phyloP scores from a whole-genome alignment of 2,888 invertebrate genomes.

The Agrotis puta region DNA sequence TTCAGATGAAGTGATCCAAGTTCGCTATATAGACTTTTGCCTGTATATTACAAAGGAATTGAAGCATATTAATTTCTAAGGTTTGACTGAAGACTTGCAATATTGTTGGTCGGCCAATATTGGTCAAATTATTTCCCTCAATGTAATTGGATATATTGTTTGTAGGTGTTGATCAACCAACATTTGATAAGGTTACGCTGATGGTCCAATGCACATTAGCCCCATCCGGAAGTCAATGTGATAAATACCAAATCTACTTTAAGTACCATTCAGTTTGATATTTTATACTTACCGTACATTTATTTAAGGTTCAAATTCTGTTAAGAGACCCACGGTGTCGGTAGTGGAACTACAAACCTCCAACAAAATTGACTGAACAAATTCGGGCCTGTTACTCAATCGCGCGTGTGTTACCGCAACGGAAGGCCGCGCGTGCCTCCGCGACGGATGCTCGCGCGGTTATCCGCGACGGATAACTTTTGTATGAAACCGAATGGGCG shows the following conservation, averaged over 20 bases:
- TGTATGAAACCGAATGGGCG: too few relatives aligned
- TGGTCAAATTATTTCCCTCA: neutral
- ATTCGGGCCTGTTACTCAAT: too few relatives aligned
- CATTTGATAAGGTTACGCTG: neutral
- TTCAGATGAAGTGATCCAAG: too few relatives aligned
- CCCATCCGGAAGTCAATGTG: conserved; percentile 26
- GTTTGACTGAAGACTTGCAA: conserved; percentile 17
- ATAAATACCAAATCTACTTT: conserved; percentile 43
- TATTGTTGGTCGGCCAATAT: conserved; percentile 24
- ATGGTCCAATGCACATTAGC: conserved; percentile 23
- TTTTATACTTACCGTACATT: conserved; percentile 7
- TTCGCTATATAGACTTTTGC: too few relatives aligned
- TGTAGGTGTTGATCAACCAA: conserved; percentile 12
- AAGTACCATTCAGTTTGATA: conserved; percentile 22
- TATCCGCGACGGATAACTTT: too few relatives aligned
- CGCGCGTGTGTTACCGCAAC: too few relatives aligned
- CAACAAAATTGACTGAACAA: too few relatives aligned
- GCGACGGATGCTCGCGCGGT: too few relatives aligned
- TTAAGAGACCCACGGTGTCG: too few relatives aligned
- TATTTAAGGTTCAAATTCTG: conserved; percentile 9
- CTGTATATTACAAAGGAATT: conserved; percentile 38
- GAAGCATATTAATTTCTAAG: conserved; percentile 36
- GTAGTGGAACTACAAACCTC: too few relatives aligned
- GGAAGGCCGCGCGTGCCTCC: too few relatives aligned
- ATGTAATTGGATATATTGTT: neutral